Evolutionary conservation across 2,888 invertebrate species (phyloP).

Genomic region (Ormyrus labotus): DNA sequence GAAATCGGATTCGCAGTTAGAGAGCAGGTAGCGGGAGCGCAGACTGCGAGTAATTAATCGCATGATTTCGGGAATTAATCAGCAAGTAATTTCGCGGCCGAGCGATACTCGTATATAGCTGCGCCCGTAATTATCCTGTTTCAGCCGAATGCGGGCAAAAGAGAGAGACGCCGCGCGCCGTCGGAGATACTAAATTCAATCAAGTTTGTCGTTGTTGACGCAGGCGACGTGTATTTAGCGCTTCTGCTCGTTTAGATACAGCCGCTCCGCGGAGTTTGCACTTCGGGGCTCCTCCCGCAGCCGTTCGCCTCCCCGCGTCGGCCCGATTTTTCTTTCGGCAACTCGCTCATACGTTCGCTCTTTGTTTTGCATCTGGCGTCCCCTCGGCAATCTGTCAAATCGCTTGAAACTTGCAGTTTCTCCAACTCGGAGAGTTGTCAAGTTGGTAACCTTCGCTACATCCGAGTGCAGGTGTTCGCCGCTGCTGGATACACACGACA

Average conservation of each 20-base stretch:
- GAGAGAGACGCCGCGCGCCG: neutral
- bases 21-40: neutral
- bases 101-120: conserved; percentile 27
- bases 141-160: conserved; percentile 4
- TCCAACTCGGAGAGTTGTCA: conserved; percentile 54
- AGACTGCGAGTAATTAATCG: conserved; percentile 41
- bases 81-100: conserved; percentile 41
- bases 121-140: conserved; percentile 35
- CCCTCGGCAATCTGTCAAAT: conserved; percentile 62
- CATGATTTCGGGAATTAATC: conserved; percentile 52
- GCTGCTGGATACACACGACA: neutral
- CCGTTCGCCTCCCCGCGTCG: too few species aligned
- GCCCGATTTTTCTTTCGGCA: conserved; percentile 22
- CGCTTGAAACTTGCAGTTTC: conserved; percentile 56
- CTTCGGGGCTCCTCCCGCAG: neutral
- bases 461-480: neutral
- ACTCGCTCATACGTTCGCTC: conserved; percentile 12
- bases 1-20: neutral
- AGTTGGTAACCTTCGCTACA: conserved; percentile 11
- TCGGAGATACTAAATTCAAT: conserved; percentile 51
- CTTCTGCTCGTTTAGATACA: conserved; percentile 54
- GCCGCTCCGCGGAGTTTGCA: conserved; percentile 12
- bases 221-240: conserved; percentile 57
- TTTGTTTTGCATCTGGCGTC: conserved; percentile 34
- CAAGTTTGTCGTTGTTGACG: conserved; percentile 59